Percentiles rank a stretch among this genome's conserved stretches.
phyloP scores from a whole-genome alignment of 2,797 vertebrate genomes.

The Choloepus didactylus region DNA sequence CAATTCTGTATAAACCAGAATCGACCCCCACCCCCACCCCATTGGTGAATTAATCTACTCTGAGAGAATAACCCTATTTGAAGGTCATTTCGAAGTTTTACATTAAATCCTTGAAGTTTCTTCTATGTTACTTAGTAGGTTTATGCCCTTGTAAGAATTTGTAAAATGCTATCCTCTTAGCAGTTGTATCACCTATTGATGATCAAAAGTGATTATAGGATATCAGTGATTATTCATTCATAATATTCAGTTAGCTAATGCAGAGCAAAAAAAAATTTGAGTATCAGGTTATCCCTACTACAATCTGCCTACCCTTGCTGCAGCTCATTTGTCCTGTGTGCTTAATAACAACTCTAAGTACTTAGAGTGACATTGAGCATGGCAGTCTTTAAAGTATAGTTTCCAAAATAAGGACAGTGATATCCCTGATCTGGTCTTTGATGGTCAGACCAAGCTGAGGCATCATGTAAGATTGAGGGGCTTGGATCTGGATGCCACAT shows the following conservation, averaged over 20 bases:
- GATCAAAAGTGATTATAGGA: neutral
- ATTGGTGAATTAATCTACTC: neutral
- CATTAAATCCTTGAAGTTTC: neutral
- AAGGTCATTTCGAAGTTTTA: conserved; percentile 38
- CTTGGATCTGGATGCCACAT: neutral
- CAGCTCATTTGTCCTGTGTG: neutral
- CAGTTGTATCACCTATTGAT: neutral
- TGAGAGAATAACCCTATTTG: conserved; percentile 8
- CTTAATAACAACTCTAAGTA: neutral
- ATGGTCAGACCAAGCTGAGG: neutral
- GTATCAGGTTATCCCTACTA: neutral
- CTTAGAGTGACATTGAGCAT: neutral
- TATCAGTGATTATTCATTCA: neutral
- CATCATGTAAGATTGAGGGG: neutral
- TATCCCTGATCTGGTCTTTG: neutral
- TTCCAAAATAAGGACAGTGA: neutral
- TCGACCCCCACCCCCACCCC: neutral
- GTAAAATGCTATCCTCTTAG: neutral
- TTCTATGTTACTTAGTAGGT: neutral
- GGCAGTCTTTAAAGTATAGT: neutral
- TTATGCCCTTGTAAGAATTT: conserved; percentile 40
- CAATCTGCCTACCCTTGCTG: neutral
- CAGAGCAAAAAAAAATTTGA: conserved; percentile 10
- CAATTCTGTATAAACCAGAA: conserved; percentile 11
- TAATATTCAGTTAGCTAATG: neutral